Percentiles rank a stretch among this genome's conserved stretches.
Evolutionary conservation across 30 jellyfish, hydroid and myxozoan species (phyloP).

Genomic region (Sanderia malayensis): DNA sequence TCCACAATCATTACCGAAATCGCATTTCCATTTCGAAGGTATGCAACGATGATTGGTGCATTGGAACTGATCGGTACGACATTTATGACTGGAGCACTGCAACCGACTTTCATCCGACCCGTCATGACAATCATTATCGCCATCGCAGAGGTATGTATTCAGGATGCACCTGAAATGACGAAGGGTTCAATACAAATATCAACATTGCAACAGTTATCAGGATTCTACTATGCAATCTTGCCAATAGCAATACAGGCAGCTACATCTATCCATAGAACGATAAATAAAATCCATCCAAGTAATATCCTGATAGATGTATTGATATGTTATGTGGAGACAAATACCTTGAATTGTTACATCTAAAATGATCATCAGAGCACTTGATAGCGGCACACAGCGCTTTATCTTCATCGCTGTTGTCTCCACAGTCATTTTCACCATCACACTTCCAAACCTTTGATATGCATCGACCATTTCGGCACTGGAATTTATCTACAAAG

Average conservation of each 20-base stretch:
- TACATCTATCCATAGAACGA: too few relatives aligned
- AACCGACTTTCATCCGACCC: conserved; percentile 82
- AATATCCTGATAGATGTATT: too few relatives aligned
- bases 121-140: conserved; percentile 94
- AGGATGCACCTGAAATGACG: conserved; percentile 77
- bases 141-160: conserved; percentile 82
- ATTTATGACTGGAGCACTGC: conserved; percentile 60
- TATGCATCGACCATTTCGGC: conserved; percentile 83
- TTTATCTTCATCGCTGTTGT: conserved; percentile 77
- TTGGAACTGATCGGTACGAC: conserved; percentile 62
- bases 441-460: conserved; percentile 83
- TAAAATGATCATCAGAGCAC: conserved; percentile 56
- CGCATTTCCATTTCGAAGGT: conserved; percentile 88
- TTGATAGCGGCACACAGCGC: conserved; percentile 50
- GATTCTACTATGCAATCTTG: too few relatives aligned
- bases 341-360: conserved; percentile 88
- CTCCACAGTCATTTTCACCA: conserved; percentile 93
- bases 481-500: conserved; percentile 64
- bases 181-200: too few relatives aligned
- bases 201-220: too few relatives aligned
- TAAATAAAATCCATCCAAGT: too few relatives aligned
- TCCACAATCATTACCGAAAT: conserved; percentile 84
- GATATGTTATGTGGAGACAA: too few relatives aligned
- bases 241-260: too few relatives aligned
- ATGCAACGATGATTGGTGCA: conserved; percentile 84